phyloP scores from a whole-genome alignment of 2,113 vertebrate genomes.

The Leuciscus idus region DNA sequence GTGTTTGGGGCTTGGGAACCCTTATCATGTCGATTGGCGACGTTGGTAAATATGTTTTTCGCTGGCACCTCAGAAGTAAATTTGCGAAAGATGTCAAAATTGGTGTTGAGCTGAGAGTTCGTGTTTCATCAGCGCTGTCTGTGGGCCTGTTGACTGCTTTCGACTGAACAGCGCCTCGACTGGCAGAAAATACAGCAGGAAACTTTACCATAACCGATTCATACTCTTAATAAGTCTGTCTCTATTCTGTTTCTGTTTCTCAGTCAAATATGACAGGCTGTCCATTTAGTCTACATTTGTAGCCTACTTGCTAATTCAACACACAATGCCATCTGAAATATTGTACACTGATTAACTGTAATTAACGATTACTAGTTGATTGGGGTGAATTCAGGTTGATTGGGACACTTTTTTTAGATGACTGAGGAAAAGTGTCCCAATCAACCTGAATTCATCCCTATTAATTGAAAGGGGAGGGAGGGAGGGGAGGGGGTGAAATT shows the following conservation, averaged over 20 bases:
- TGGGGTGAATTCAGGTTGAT: too few species aligned
- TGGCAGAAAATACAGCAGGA: not conserved
- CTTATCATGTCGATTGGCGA: not conserved
- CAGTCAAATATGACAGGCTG: not conserved
- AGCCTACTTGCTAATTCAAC: not conserved
- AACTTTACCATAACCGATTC: not conserved
- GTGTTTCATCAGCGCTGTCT: conserved; percentile 25
- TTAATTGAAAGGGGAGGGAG: too few species aligned
- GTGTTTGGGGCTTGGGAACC: not conserved
- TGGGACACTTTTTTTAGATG: too few species aligned
- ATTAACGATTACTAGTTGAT: not conserved
- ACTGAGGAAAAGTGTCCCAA: too few species aligned
- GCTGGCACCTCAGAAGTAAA: not conserved
- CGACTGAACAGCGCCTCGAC: conserved; percentile 56
- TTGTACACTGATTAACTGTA: not conserved
- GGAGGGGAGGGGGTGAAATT: too few species aligned
- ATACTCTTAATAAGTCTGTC: not conserved
- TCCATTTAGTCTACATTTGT: not conserved
- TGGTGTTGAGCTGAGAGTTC: not conserved
- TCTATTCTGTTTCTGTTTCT: not conserved
- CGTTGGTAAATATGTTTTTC: not conserved
- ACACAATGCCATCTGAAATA: not conserved
- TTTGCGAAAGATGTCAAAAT: conserved; percentile 4
- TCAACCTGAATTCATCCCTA: too few species aligned
- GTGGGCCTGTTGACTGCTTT: conserved; percentile 35